phyloP scores from a whole-genome alignment of 1,140 invertebrate genomes.

The Drosophila carrolli region DNA sequence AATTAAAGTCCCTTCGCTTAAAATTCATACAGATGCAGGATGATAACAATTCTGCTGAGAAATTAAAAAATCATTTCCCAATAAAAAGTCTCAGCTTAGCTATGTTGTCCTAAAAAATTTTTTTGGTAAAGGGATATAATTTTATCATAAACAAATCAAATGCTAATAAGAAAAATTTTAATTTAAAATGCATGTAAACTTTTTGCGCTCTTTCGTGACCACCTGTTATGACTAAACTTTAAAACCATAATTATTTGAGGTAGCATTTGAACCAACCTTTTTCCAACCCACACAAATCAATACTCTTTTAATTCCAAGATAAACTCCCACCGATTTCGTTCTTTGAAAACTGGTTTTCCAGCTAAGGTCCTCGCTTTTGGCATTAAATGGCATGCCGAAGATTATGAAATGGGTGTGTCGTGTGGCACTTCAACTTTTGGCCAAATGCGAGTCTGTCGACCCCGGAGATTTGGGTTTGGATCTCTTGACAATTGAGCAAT shows the following conservation, averaged over 20 bases:
- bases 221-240: neutral
- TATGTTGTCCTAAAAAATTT: too few species aligned
- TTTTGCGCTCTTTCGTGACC: too few species aligned
- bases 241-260: neutral
- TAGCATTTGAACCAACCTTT: slow-evolving; percentile 14
- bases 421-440: slow-evolving; percentile 34
- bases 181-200: too few species aligned
- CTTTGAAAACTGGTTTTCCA: slow-evolving; percentile 30
- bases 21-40: too few species aligned
- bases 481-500: slow-evolving; percentile 41
- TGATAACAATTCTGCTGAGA: too few species aligned
- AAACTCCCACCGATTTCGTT: slow-evolving; percentile 17
- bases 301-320: slow-evolving; percentile 2
- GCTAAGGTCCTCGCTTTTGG: slow-evolving; percentile 16
- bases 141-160: too few species aligned
- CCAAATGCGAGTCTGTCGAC: slow-evolving; percentile 33
- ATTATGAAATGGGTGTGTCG: slow-evolving; percentile 50
- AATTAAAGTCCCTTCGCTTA: too few species aligned
- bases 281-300: neutral
- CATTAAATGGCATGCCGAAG: slow-evolving; percentile 35
- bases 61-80: too few species aligned
- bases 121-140: too few species aligned
- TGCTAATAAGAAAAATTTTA: too few species aligned
- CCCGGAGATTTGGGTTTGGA: slow-evolving; percentile 15
- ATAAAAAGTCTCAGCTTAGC: too few species aligned